Evolutionary conservation across 2,888 invertebrate species (phyloP), one percentile per base, ranked within the genome.

Genomic region (Calliopum simillimum): DNA sequence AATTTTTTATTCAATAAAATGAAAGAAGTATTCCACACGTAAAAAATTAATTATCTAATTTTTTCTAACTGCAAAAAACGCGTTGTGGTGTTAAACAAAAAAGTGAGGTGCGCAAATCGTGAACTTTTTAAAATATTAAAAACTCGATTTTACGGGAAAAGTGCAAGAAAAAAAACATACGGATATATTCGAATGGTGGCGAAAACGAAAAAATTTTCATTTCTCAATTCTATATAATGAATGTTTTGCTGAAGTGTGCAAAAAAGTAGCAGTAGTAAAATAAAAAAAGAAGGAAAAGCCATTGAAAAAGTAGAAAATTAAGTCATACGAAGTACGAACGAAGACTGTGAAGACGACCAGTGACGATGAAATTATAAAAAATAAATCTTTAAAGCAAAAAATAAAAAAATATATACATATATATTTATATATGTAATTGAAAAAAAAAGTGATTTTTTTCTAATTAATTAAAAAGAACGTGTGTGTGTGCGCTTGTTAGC

Each of bases 251-350:
- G 65, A 69, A 71, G 69, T 73, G 74, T 71, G 73, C 73, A 73
- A 72, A 76, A 74, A 74, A 67, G 47, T 73, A 75, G 69, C 59
- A 68, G 69, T 71, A 69, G 63, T 61, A 46, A 58, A 53, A 56
- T 75, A 72, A 71, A 62, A 65, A 68, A 64, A 69, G 56, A 71
- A 41, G 51, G 43, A 56, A 75, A 68, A 76, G 76, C 76, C 71
- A 77, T 74, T 73, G 74, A 68, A 76, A 73, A 78, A 77, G 73
- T 75, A 75, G 75, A 78, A 76, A 80, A 80, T 80, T 80, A 78
- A 80, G 78, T 79, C 78, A 80, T 80, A 77, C 75, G 79, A 75
- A 76, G 74, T 68, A 75, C 73, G 68, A 77, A 75, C 73, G 68
- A 77, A 73, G 70, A 74, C 74, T 33, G n/a, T n/a, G 70, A 51